Evolutionary conservation across 2,113 vertebrate genomes (phyloP).

Genomic region (Casuarius casuarius): DNA sequence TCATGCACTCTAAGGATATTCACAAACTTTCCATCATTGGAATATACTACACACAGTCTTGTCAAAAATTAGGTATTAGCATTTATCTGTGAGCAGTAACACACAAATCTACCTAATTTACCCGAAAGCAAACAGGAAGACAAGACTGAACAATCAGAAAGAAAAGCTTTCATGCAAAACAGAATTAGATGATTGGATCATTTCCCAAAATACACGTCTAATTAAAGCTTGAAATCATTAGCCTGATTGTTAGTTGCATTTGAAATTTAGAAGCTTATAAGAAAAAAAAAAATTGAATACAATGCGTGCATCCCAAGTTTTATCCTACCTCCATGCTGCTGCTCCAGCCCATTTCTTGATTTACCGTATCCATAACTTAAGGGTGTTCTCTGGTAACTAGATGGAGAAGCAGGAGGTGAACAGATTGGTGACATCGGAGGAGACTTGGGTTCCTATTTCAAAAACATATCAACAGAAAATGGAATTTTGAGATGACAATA

Average conservation of each 20-base stretch:
- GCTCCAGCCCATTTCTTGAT: conserved; percentile 81
- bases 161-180: conserved; percentile 24
- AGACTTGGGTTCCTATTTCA: conserved; percentile 86
- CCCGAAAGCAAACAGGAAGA: conserved; percentile 7
- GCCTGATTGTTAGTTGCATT: conserved; percentile 30
- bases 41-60: background rate
- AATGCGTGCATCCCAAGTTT: background rate
- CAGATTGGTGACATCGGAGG: conserved; percentile 80
- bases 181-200: conserved; percentile 27
- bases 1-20: background rate
- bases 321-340: conserved; percentile 79
- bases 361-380: conserved; percentile 79
- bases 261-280: conserved; percentile 6
- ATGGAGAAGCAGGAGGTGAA: conserved; percentile 87
- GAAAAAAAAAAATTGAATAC: background rate
- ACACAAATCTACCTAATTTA: conserved; percentile 45
- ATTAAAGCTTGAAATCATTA: conserved; percentile 60
- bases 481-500: conserved; percentile 9
- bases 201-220: conserved; percentile 42
- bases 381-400: conserved; percentile 79
- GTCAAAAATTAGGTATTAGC: background rate
- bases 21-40: background rate
- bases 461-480: conserved; percentile 54
- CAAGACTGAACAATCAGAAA: background rate
- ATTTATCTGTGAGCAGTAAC: conserved; percentile 1